Evolutionary conservation across 1,140 invertebrate species (phyloP).

Genomic region (Leptopilina clavipes): DNA sequence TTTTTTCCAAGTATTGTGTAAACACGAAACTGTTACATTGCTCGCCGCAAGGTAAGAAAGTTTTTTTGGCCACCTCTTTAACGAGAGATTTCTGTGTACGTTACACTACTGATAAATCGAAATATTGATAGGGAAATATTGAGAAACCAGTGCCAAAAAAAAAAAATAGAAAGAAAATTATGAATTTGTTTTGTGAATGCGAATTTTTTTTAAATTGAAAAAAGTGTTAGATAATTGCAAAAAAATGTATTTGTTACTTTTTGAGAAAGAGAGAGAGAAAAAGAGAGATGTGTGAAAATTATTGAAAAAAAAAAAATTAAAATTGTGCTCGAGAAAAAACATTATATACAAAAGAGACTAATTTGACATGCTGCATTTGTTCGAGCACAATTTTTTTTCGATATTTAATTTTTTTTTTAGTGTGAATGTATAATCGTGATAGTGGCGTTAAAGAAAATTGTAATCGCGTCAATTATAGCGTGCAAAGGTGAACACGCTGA

Average conservation of each 20-base stretch:
- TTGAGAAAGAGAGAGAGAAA: background rate
- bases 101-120: background rate
- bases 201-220: too few relatives aligned
- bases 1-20: constrained; percentile 16
- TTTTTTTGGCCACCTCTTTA: constrained; percentile 1
- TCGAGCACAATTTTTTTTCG: constrained; percentile 30
- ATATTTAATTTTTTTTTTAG: constrained; percentile 1
- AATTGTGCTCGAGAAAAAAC: constrained; percentile 38
- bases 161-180: background rate
- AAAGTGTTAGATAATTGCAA: background rate
- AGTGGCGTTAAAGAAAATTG: constrained; percentile 1
- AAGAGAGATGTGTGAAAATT: background rate
- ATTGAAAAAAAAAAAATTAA: constrained; percentile 37
- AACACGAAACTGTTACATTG: constrained; percentile 26
- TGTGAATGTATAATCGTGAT: constrained; percentile 27
- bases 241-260: background rate
- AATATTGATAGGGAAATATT: background rate
- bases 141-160: background rate
- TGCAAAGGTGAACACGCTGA: constrained; percentile 35
- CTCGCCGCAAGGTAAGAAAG: constrained; percentile 18
- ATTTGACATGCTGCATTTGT: constrained; percentile 2
- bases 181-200: background rate
- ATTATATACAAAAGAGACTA: constrained; percentile 13
- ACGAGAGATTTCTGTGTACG: constrained; percentile 4
- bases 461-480: constrained; percentile 30